Percentiles rank a stretch among this genome's conserved stretches.
Conservation (phyloP, 2,888 invertebrate genomes). For the Cabera pusaria region DNA sequence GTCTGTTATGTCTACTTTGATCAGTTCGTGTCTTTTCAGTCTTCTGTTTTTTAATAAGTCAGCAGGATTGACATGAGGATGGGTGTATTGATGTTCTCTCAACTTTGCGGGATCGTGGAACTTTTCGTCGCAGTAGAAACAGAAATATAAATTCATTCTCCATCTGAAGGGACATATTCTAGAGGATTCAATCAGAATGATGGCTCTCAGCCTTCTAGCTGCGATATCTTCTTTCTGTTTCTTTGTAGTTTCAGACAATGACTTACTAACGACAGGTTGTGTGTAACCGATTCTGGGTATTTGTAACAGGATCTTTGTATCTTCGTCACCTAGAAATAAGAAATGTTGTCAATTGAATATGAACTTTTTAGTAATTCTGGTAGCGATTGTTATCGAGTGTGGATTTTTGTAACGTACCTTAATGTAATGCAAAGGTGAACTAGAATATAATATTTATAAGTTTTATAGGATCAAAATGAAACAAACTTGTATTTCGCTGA, state of each 20-base stretch:
- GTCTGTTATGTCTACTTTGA: constrained; percentile 68
- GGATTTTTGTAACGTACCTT: no score
- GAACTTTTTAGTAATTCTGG: no score
- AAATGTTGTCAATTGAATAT: constrained; percentile 35
- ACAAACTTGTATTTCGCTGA: no score
- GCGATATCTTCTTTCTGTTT: constrained; percentile 42
- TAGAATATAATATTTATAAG: no score
- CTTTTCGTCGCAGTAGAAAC: constrained; percentile 63
- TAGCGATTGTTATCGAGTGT: no score
- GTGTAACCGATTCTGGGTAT: constrained; percentile 5
- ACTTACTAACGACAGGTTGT: constrained; percentile 20
- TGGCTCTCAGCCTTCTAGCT: constrained; percentile 53
- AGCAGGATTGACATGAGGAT: constrained; percentile 34
- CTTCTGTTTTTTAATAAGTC: constrained; percentile 51
- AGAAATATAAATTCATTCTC: constrained; percentile 65
- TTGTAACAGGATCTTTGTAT: constrained; percentile 15
- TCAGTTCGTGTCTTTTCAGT: constrained; percentile 60
- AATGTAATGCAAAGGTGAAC: no score
- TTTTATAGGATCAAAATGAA: no score
- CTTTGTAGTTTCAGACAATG: constrained; percentile 15
- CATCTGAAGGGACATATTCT: constrained; percentile 70
- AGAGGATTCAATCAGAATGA: constrained; percentile 56
- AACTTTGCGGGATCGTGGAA: constrained; percentile 56
- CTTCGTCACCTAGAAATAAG: constrained; percentile 72
- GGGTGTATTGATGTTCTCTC: constrained; percentile 51